Evolutionary conservation across 2,797 vertebrate genomes (phyloP), one percentile per base, ranked within the genome.

Genomic region (Manis pentadactyla): DNA sequence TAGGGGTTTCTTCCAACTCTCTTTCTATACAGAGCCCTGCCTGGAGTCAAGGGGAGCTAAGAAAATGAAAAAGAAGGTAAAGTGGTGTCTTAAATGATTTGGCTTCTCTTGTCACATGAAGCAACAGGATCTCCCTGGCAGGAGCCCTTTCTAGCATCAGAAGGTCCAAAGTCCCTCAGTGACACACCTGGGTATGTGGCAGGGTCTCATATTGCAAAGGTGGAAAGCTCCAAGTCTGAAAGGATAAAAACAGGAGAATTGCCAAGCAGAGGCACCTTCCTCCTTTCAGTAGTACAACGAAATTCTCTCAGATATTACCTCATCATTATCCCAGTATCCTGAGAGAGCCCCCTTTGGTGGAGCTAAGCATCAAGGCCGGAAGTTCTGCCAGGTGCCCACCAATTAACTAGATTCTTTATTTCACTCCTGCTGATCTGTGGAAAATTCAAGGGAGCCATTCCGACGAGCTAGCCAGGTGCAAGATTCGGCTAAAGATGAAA

Each of bases 61-160:
- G 71, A 71, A 94, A 94, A 77, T 46, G 55, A 78, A 89, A 88
- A 92, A 73, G 42, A 82, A 86, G 61, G 63, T 79, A 66, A 78
- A 93, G 66, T 42, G 12, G 29, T 59, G 3, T 83, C 59, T 63
- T 90, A 78, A 88, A 42, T 63, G 84, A 94, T 81, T 63, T 73
- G 55, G 49, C 87, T 85, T 84, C 42, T 66, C 66, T 31, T 74
- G 17, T 53, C 78, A 79, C 68, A 61, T 1, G 12, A 85, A 91
- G 51, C 68, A 57, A 84, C 12, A 3, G 37, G 53, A n/a, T 78
- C 55, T 59, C 10, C 57, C 46, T 2, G 0, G 63, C 34, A 94
- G 68, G 59, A 92, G 18, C 8, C 21, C 63, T 63, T 69, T 90
- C 90, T 53, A 17, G 10, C 5, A 34, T 59, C 74, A 84, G 63